Base-by-base conservation (phyloP, 92 coral and sea anemone genomes). In the Pocillopora grandis region DNA sequence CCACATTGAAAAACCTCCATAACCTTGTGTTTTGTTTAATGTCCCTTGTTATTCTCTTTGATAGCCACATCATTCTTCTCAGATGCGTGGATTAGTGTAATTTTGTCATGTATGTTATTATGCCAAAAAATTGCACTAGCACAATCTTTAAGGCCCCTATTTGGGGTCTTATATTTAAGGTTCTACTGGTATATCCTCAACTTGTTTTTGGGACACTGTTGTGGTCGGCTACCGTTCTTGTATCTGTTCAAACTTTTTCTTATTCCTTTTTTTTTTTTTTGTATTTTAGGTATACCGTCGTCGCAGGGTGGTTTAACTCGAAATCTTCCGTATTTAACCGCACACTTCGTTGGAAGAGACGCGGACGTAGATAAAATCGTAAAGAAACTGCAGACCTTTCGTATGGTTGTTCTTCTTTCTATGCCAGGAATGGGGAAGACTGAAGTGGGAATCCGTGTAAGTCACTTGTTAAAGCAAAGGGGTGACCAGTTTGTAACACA, bases 401-500 rank as follows among this genome's bases (percentile, higher is more conserved):
- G 76, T 19, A 61, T 86, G 79, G 27, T 86, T 13, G 77, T 64
- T 0, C 19, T 86, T 23, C 15, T 78, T 37, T 82, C 88, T 8
- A 72, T 80, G 23, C 93, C 93, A 65, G 93, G 93, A 35, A 71
- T 77, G 75, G 93, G 93, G 60, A 58, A 58, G 13, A 9, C 13
- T 58, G 60, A 58, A 58, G 60, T 58, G 60, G 60, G 13, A 58
- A 9, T 58, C 9, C 60, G 60, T 13, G 60, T 58, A 58, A 58
- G 60, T 58, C 60, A 58, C 13, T 58, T 58, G 60, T 58, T 58
- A 58, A 7, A 75, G 57, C 60, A 58, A 13, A 58, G 60, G 9
- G 13, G 13, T 9, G 13, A 58, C 60, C 9, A 9, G 9, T 58
- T 13, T 13, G 60, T 58, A 16, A 69, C 79, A 17, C 85, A 63